A percentile compares a stretch with the other conserved stretches of the same genome.
Evolutionary conservation across 2,113 vertebrate species (phyloP).

Genomic region (Apodemus sylvaticus): DNA sequence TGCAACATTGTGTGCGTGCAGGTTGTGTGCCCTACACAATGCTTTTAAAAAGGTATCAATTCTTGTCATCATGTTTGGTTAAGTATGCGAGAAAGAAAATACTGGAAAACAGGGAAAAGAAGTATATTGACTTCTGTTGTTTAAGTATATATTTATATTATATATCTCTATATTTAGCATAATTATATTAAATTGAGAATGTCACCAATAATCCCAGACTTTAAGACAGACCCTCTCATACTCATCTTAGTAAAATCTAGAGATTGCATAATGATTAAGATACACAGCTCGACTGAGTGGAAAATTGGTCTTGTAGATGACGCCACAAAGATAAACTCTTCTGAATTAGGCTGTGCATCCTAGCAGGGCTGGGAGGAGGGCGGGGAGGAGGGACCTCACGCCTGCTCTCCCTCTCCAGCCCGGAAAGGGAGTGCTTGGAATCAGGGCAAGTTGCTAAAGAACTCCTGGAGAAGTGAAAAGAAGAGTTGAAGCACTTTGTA

Average conservation of each 20-base stretch:
- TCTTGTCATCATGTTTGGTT: neutral
- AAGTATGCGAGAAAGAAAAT: neutral
- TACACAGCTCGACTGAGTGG: neutral
- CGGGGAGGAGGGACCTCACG: neutral
- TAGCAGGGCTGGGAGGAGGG: neutral
- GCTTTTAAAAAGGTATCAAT: neutral
- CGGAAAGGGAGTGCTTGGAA: neutral
- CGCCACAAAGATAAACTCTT: neutral
- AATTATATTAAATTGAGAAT: neutral
- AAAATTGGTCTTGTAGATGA: neutral
- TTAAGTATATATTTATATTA: neutral
- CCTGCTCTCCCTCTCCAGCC: neutral
- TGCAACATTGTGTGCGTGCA: neutral
- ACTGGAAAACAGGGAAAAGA: neutral
- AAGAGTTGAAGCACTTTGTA: constrained; percentile 65
- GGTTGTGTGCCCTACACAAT: neutral
- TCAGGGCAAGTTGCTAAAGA: neutral
- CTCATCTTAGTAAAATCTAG: neutral
- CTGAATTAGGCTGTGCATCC: neutral
- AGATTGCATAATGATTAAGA: neutral
- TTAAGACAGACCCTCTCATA: neutral
- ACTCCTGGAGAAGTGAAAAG: constrained; percentile 24
- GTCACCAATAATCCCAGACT: neutral
- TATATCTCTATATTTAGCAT: neutral
- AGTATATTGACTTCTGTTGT: neutral